Evolutionary conservation across 2,888 invertebrate genomes (phyloP).

Genomic region (Capitulum mitella): DNA sequence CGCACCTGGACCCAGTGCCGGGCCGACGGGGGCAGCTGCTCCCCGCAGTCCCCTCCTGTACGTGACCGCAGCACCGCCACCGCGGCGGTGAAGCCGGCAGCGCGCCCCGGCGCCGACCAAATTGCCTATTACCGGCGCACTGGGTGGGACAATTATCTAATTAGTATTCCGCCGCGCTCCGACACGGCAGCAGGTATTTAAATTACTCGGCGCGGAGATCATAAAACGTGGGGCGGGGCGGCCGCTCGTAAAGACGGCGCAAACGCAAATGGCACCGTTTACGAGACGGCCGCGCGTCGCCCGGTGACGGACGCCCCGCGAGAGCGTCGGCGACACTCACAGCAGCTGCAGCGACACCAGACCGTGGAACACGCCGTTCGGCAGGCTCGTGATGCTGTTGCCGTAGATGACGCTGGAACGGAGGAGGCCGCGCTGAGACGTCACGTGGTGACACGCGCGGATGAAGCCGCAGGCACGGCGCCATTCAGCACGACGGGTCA

Average conservation of each 20-base stretch:
- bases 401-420: conserved; percentile 84
- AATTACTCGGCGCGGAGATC: not conserved
- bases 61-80: not conserved
- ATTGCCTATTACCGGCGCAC: conserved; percentile 20
- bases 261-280: not conserved
- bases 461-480: too few species aligned
- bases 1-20: too few species aligned
- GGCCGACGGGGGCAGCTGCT: too few species aligned
- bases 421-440: too few species aligned
- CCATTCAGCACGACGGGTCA: too few species aligned
- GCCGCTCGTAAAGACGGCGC: not conserved
- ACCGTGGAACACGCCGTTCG: conserved; percentile 86
- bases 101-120: not conserved
- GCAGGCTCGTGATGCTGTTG: conserved; percentile 94
- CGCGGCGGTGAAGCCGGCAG: not conserved
- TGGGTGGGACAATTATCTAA: conserved; percentile 22
- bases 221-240: not conserved
- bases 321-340: conserved; percentile 64
- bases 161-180: conserved; percentile 1
- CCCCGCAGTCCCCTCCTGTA: too few species aligned
- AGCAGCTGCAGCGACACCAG: conserved; percentile 83
- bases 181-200: conserved; percentile 20
- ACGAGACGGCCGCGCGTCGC: not conserved
- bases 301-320: not conserved
- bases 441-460: too few species aligned